phyloP scores from a whole-genome alignment of 1,140 invertebrate genomes.

The Thaumatotibia leucotreta region DNA sequence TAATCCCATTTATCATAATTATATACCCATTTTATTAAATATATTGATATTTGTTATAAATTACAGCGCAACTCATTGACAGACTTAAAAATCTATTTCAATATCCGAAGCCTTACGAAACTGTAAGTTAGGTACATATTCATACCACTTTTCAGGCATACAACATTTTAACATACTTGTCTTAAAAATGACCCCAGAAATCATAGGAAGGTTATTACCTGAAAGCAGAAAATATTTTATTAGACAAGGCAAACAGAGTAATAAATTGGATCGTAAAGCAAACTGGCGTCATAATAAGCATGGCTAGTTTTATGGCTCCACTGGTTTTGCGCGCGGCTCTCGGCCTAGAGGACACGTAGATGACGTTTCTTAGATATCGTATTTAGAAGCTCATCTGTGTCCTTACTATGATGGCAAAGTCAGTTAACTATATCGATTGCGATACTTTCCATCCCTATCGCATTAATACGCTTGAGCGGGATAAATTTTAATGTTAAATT shows the following conservation, averaged over 20 bases:
- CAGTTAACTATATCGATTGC: too few relatives aligned
- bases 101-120: too few relatives aligned
- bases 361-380: neutral
- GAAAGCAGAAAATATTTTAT: constrained; percentile 10
- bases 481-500: too few relatives aligned
- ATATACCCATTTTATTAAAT: too few relatives aligned
- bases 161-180: neutral
- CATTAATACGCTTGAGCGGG: too few relatives aligned
- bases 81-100: neutral
- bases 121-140: too few relatives aligned
- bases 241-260: constrained; percentile 7
- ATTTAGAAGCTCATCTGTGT: neutral
- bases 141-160: neutral
- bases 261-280: constrained; percentile 8
- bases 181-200: neutral
- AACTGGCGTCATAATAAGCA: constrained; percentile 7
- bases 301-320: constrained; percentile 5
- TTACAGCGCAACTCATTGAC: too few relatives aligned
- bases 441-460: too few relatives aligned
- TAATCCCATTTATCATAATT: too few relatives aligned
- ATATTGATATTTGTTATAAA: too few relatives aligned
- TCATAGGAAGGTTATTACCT: neutral
- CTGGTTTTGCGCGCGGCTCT: neutral
- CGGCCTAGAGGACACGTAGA: neutral
- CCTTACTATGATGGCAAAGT: too few relatives aligned